Conservation (phyloP, 1,140 invertebrate genomes). For the Rhizoglyphus robini region DNA sequence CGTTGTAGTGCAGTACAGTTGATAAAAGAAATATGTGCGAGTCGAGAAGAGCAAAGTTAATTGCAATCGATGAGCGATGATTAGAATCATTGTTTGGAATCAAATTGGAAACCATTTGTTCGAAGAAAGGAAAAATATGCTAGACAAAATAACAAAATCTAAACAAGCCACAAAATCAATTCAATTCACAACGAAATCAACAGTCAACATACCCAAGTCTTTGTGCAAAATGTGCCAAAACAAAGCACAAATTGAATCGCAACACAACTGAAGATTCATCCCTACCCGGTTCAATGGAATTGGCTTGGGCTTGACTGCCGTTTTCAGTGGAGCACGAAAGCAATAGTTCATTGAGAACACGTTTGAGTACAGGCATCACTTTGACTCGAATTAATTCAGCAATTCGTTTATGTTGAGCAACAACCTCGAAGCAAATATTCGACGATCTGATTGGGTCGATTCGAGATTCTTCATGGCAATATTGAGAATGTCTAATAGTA, state of each 20-base stretch:
- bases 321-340: neutral
- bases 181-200: no score
- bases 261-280: neutral
- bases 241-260: constrained; percentile 4
- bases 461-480: neutral
- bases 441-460: neutral
- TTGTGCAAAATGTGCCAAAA: constrained; percentile 2
- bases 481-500: constrained; percentile 2
- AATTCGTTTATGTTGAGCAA: constrained; percentile 4
- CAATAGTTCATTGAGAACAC: neutral
- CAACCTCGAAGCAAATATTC: neutral
- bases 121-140: constrained; percentile 7
- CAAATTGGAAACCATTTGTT: no score
- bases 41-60: constrained; percentile 6
- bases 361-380: neutral
- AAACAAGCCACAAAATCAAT: no score
- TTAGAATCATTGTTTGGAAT: no score
- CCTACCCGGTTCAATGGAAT: neutral
- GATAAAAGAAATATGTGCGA: neutral
- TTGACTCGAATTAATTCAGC: neutral
- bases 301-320: no score
- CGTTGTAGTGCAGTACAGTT: neutral
- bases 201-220: neutral
- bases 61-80: neutral
- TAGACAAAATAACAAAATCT: constrained; percentile 2